Conservation (phyloP, 2,113 vertebrate genomes). For the Aspidoscelis tigris region DNA sequence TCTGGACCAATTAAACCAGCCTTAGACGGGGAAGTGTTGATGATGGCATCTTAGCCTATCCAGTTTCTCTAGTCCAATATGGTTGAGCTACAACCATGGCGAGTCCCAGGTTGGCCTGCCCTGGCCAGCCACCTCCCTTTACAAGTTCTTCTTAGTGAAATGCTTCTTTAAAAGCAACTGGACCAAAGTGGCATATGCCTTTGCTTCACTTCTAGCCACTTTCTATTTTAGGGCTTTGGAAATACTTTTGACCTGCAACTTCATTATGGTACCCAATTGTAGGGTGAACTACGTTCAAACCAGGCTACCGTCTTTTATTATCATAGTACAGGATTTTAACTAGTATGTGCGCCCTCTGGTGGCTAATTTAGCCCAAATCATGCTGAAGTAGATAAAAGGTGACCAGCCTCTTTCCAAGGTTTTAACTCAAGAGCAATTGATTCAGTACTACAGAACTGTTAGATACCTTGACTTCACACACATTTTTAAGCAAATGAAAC, state of each 20-base stretch:
- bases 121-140: no score
- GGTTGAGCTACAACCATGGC: no score
- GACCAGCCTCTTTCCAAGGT: not conserved
- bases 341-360: constrained; percentile 29
- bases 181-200: not conserved
- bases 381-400: not conserved
- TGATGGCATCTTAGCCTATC: not conserved
- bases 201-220: no score
- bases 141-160: not conserved
- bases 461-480: not conserved
- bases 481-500: not conserved
- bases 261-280: not conserved
- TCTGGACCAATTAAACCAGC: not conserved
- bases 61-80: no score
- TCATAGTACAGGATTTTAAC: no score
- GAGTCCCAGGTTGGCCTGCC: no score
- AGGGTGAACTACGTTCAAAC: not conserved
- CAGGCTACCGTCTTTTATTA: no score
- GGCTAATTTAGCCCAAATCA: not conserved
- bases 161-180: not conserved
- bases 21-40: not conserved
- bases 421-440: not conserved
- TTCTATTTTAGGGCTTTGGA: no score
- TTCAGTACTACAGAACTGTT: not conserved
- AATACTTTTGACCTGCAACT: no score